Conservation (phyloP, 2,113 vertebrate genomes). For the Chamaetylas fuelleborni region DNA sequence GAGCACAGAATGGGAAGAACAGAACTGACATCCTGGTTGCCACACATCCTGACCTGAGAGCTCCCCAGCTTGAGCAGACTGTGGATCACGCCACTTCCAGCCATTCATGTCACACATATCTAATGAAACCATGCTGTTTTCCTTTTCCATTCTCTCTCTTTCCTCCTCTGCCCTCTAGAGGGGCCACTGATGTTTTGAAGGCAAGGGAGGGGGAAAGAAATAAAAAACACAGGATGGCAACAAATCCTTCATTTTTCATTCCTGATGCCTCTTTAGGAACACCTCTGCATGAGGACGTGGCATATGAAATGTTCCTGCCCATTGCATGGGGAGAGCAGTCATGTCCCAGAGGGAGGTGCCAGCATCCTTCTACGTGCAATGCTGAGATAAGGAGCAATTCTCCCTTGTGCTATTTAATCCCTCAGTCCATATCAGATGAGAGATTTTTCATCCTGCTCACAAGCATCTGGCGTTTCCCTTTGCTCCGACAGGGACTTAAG, state of each 20-base stretch:
- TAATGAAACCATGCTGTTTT: background rate
- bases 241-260: background rate
- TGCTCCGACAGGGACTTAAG: background rate
- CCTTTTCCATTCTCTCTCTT: background rate
- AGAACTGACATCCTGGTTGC: background rate
- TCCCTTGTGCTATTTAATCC: background rate
- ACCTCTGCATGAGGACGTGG: background rate
- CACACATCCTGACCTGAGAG: background rate
- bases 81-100: background rate
- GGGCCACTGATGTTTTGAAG: background rate
- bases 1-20: background rate
- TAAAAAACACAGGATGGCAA: background rate
- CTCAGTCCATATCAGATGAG: background rate
- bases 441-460: background rate
- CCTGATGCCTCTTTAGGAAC: background rate
- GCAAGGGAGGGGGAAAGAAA: fast-evolving
- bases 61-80: background rate
- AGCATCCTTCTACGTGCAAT: background rate
- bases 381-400: background rate
- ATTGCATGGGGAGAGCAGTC: background rate
- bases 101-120: fast-evolving
- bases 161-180: constrained; percentile 19
- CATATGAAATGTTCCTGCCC: background rate
- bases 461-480: background rate
- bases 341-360: background rate